Base-by-base conservation (phyloP, 2,113 vertebrate species). In the Ochotona princeps region DNA sequence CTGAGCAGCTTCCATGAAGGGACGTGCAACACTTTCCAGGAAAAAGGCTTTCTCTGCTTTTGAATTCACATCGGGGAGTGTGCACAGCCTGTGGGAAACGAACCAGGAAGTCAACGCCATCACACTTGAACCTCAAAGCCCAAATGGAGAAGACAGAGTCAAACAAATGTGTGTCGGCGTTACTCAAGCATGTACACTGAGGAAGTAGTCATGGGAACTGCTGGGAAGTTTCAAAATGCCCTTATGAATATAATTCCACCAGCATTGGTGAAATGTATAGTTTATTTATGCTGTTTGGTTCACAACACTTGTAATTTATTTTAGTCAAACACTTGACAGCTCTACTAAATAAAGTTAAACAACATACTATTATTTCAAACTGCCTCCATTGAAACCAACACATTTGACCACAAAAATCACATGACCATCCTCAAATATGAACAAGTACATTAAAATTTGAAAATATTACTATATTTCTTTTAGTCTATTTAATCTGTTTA, bases 1-100 rank as follows among this genome's bases (percentile, higher is more conserved):
- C 86, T 97, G 97, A 86, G 98, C 97, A 78, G 98, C 97, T 74
- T 97, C 96, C 98, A 96, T 96, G 74, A 96, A 97, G 93, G 96
- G 98, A n/a, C 97, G 98, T 57, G 97, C 98, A 88, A 98, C 91
- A 0, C 81, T 96, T 94, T 98, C 97, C 83, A 98, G 85, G 92
- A 97, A 96, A 95, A 94, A 96, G 61, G 97, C 93, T 82, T 90
- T 95, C 74, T 98, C 97, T 97, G 92, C 97, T 82, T 97, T 76
- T 38, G 97, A 97, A 83, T 92, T 86, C 0, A 83, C 97, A 90
- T 98, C 96, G 88, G 98, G 96, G 80, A 90, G 93, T 89, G 96
- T 96, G 82, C 98, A 98, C 80, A 98, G 95, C 32, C 97, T 98
- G 83, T 30, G 74, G 38, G 76, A 88, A 78, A 49, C 28, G 49